Percentiles rank a stretch among this genome's conserved stretches.
Evolutionary conservation across 2,888 invertebrate species (phyloP).

Genomic region (Thereva unica): DNA sequence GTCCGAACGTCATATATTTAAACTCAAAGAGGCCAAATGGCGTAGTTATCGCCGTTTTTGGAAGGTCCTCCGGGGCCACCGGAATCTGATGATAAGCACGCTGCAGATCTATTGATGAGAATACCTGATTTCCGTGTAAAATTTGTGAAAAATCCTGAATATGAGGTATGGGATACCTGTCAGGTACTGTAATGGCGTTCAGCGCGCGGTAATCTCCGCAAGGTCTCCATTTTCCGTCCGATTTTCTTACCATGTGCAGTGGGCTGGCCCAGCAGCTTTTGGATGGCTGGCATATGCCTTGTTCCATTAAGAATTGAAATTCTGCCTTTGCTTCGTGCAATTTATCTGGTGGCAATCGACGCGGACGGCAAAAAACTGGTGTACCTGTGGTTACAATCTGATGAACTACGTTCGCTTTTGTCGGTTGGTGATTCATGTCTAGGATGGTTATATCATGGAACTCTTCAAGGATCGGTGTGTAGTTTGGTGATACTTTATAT

Average conservation of each 20-base stretch:
- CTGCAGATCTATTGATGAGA: conserved; percentile 38
- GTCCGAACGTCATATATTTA: conserved; percentile 49
- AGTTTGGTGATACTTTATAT: too few relatives aligned
- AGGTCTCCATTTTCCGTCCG: conserved; percentile 37
- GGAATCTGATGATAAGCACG: conserved; percentile 42
- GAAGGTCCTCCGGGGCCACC: conserved; percentile 32
- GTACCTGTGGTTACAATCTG: conserved; percentile 19
- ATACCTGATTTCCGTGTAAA: conserved; percentile 35
- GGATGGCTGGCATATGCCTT: conserved; percentile 39
- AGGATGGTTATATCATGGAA: too few relatives aligned
- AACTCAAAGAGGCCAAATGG: conserved; percentile 52
- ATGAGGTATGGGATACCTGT: conserved; percentile 39
- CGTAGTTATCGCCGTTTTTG: conserved; percentile 47
- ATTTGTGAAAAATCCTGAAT: conserved; percentile 39
- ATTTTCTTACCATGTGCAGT: conserved; percentile 40
- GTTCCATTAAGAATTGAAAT: conserved; percentile 38
- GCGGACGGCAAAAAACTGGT: conserved; percentile 34
- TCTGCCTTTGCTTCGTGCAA: conserved; percentile 38
- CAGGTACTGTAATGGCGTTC: conserved; percentile 38
- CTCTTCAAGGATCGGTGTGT: too few relatives aligned
- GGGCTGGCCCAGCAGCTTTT: conserved; percentile 42
- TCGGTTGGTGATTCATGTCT: too few relatives aligned
- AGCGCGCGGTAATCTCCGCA: conserved; percentile 34
- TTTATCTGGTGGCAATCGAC: conserved; percentile 35
- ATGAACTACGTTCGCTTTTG: too few relatives aligned